Evolutionary conservation across 1,140 invertebrate species (phyloP), one percentile per base, ranked within the genome.

Genomic region (Zaprionus ornatus): DNA sequence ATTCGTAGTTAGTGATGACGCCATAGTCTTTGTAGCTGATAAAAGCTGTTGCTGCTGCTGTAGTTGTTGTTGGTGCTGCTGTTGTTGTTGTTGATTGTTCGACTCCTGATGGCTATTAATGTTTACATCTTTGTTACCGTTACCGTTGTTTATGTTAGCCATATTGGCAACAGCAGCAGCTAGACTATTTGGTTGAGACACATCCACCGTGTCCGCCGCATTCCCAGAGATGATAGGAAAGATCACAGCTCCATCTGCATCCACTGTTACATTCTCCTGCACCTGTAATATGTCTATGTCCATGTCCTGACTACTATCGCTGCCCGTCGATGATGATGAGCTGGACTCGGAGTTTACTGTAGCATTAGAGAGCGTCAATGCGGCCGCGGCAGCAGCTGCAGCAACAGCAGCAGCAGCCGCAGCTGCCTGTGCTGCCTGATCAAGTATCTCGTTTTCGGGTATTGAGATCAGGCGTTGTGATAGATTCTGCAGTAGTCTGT

Each of bases 201-300:
- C 37, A 17, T 15, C 52, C 19, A 62, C 62, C 37, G 67, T 7
- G 25, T 78, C 79, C 2, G 79, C 45, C 45, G 12, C 68, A 57
- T 61, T 21, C 19, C 19, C 71, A 40, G 69, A 70, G n/a, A 71
- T 57, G 15, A 80, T 79, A 19, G 91, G 84, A 61, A 87, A 92
- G 19, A 83, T 80, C 9, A 92, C 91, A 3, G 83, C 90, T 15
- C 82, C 90, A 64, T 93, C 92, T 0, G 90, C 81, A 77, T 92
- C 91, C 2, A 91, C 91, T 17, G 92, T 92, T 3, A 92, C 81
- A 61, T 91, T 92, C 64, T 93, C 92, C 75, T 93, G 92, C 50
- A 94, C 94, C 65, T 94, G 93, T 42, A 94, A 78, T 48, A 94
- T 94, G 66, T 94, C 94, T 29, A 94, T 93, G 57, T 94, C 94